Percentiles rank a stretch among this genome's conserved stretches.
phyloP scores from a whole-genome alignment of 1,140 invertebrate species.

The Prorops nasuta region DNA sequence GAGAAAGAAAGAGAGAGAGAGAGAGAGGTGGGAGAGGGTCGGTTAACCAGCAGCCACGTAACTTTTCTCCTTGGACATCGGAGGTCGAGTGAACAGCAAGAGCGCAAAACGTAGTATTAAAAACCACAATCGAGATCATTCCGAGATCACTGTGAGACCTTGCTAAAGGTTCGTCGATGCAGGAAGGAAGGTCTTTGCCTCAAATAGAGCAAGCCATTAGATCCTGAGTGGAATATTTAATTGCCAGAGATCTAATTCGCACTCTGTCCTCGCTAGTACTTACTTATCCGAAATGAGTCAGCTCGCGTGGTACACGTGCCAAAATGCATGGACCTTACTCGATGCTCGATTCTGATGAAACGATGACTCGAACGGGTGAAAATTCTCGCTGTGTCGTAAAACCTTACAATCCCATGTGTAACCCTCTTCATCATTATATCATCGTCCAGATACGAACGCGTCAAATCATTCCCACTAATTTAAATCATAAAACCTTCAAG shows the following conservation, averaged over 20 bases:
- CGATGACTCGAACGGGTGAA: no score
- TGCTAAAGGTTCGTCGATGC: conserved; percentile 13
- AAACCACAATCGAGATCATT: conserved; percentile 28
- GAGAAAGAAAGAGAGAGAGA: background rate
- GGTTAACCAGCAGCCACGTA: conserved; percentile 9
- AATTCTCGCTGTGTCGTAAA: no score
- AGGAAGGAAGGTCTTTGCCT: conserved; percentile 42
- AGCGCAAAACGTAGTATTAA: conserved; percentile 15
- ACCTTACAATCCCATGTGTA: no score
- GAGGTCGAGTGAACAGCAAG: conserved; percentile 11
- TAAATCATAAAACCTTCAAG: no score
- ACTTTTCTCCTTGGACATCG: conserved; percentile 24
- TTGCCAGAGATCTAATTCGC: conserved; percentile 3
- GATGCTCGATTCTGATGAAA: no score
- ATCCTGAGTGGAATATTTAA: conserved; percentile 26
- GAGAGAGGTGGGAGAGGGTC: conserved; percentile 6
- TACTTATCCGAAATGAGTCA: no score
- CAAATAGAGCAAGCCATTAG: conserved; percentile 23
- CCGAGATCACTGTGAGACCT: conserved; percentile 29
- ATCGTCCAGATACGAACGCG: no score
- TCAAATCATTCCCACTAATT: no score
- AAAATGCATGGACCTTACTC: no score
- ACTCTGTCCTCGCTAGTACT: conserved; percentile 18
- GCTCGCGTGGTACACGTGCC: no score
- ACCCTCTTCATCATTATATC: no score